Evolutionary conservation across 2,797 vertebrate genomes (phyloP).

Genomic region (Acestrorhynchus altus): DNA sequence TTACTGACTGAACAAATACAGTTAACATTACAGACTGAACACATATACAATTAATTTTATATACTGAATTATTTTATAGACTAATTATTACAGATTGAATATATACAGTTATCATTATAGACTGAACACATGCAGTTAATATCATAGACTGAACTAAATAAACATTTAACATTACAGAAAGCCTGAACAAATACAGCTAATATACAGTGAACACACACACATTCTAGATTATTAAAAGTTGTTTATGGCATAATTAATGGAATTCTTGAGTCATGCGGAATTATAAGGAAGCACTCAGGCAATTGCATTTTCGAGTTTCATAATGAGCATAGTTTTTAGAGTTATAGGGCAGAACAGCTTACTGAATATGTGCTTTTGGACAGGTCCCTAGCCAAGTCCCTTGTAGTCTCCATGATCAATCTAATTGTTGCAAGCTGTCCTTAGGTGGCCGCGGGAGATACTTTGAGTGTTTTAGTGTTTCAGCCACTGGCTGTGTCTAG

Average conservation of each 20-base stretch:
- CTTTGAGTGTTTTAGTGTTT: not conserved
- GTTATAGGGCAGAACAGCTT: too few relatives aligned
- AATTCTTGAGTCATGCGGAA: too few relatives aligned
- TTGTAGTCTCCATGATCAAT: not conserved
- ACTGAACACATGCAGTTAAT: not conserved
- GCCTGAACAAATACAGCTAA: not conserved
- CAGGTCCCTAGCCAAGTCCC: too few relatives aligned
- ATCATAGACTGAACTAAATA: not conserved
- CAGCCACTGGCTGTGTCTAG: not conserved
- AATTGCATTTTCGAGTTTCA: too few relatives aligned
- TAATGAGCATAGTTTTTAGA: too few relatives aligned
- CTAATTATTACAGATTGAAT: not conserved
- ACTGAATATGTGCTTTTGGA: too few relatives aligned
- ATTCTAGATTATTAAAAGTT: too few relatives aligned
- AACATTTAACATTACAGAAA: not conserved
- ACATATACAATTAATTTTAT: not conserved
- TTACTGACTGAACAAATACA: not conserved
- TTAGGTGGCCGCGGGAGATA: not conserved
- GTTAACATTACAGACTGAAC: not conserved
- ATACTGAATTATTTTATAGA: too few relatives aligned
- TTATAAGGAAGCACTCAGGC: too few relatives aligned
- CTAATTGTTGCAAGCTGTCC: not conserved
- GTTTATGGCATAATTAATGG: too few relatives aligned
- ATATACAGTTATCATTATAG: not conserved
- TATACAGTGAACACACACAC: not conserved